Evolutionary conservation across 1,140 invertebrate genomes (phyloP).

Genomic region (Oreohelix idahoensis): DNA sequence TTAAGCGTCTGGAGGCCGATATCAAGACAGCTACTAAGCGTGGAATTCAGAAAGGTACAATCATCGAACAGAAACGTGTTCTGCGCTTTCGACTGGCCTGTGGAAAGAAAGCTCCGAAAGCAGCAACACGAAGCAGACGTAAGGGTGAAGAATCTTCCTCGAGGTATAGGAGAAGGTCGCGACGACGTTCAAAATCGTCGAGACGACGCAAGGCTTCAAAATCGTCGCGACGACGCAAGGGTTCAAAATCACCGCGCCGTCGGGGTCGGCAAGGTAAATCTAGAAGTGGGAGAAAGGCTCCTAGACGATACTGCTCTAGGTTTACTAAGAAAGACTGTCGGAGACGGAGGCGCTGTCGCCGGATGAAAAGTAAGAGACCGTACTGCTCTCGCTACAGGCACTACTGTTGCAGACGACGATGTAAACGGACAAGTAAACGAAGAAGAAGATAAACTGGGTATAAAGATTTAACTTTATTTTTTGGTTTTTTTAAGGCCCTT

Average conservation of each 20-base stretch:
- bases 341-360: background rate
- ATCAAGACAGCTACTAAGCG: background rate
- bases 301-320: background rate
- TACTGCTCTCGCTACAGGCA: background rate
- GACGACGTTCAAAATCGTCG: background rate
- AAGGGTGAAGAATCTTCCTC: no score
- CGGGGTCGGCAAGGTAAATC: background rate
- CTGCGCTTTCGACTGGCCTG: background rate
- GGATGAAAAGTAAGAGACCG: background rate
- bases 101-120: background rate
- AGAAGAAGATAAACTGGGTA: background rate
- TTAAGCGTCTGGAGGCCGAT: background rate
- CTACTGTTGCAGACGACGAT: background rate
- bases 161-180: background rate
- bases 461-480: background rate
- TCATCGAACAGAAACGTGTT: background rate
- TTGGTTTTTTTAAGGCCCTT: background rate
- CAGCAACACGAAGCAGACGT: no score
- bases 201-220: background rate
- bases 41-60: background rate
- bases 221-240: background rate
- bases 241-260: background rate
- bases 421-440: background rate
- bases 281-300: background rate
- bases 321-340: background rate